These are phyloP conservation scores for Tipula helvola DNA, from an alignment of 2,888 invertebrate genomes.

Conservation along the genomic window DNA sequence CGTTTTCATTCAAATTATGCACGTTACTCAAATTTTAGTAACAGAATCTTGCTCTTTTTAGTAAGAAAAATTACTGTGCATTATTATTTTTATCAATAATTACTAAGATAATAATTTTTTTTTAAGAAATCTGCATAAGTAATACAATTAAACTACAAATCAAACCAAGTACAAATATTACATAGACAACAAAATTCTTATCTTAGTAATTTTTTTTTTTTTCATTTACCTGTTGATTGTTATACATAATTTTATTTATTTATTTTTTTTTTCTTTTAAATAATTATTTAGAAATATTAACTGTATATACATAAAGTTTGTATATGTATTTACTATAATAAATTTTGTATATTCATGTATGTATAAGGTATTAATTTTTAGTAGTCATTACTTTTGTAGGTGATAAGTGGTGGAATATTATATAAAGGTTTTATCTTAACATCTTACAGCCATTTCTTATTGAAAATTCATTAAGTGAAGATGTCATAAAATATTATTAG, in stretches of 20 bases:
- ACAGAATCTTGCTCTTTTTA: neutral
- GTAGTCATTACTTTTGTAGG: neutral
- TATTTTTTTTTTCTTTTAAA: neutral
- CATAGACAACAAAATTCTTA: neutral
- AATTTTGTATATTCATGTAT: neutral
- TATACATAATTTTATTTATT: neutral
- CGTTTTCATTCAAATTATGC: neutral
- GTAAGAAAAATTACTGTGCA: neutral
- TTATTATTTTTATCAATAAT: neutral
- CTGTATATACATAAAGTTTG: neutral
- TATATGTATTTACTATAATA: neutral
- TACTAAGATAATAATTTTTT: neutral
- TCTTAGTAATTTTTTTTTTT: neutral
- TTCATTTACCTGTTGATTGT: neutral
- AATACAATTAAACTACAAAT: neutral
- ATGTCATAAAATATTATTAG: neutral
- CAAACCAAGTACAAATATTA: neutral
- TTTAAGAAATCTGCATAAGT: neutral
- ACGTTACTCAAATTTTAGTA: neutral
- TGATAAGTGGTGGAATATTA: conserved; percentile 8
- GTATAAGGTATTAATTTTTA: neutral
- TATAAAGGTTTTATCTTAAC: conserved; percentile 11
- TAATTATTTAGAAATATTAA: neutral
- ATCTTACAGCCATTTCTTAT: conserved; percentile 9
- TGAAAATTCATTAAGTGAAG: neutral